phyloP scores from a whole-genome alignment of 2,888 invertebrate genomes.

The Meloe dianella region DNA sequence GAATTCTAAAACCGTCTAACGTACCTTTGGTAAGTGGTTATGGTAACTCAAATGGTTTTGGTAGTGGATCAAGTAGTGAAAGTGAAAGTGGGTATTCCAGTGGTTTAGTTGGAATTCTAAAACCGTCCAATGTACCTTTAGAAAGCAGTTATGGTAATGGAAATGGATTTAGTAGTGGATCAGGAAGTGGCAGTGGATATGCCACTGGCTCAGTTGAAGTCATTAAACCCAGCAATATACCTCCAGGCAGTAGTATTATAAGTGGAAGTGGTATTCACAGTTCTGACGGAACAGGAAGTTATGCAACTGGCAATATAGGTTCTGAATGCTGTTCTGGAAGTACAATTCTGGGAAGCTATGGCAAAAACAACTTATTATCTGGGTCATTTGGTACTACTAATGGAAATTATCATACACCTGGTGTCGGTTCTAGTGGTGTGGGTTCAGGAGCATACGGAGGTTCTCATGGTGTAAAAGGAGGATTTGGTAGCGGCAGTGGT shows the following conservation, averaged over 20 bases:
- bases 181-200: conserved; percentile 1
- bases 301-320: neutral
- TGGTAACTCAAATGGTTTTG: neutral
- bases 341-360: neutral
- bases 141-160: neutral
- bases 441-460: neutral
- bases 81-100: neutral
- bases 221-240: neutral
- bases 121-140: neutral
- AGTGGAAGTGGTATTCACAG: neutral
- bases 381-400: conserved; percentile 14
- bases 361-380: no score
- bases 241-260: neutral
- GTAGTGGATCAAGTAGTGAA: neutral
- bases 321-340: conserved; percentile 1
- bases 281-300: neutral
- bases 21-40: neutral
- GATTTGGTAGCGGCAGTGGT: neutral
- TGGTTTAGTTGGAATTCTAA: neutral
- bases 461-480: neutral
- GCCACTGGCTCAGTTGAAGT: neutral
- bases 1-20: conserved; percentile 16
- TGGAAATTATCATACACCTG: neutral
- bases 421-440: conserved; percentile 12
- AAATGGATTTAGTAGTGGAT: neutral